Evolutionary conservation across 2,888 invertebrate genomes (phyloP).

Genomic region (Pseudococcus jackbeardsleyi): DNA sequence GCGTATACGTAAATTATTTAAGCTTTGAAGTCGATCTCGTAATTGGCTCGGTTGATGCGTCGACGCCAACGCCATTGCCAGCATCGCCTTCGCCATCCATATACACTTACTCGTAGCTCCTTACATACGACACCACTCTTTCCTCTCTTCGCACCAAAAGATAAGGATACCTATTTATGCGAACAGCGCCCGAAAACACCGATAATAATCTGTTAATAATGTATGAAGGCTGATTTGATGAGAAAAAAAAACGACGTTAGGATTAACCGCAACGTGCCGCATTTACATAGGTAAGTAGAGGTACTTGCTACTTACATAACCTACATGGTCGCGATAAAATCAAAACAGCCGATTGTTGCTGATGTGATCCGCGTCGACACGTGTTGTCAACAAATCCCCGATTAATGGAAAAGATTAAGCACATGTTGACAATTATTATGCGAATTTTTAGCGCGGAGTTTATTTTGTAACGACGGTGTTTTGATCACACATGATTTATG

Average conservation of each 20-base stretch:
- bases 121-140: too few relatives aligned
- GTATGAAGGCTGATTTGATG: not conserved
- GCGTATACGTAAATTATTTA: constrained; percentile 31
- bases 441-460: not conserved
- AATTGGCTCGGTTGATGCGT: not conserved
- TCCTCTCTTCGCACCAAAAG: not conserved
- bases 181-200: not conserved
- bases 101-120: too few relatives aligned
- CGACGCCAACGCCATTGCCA: not conserved
- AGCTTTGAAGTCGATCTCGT: constrained; percentile 36
- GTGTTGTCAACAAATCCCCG: constrained; percentile 39
- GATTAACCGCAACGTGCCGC: constrained; percentile 48
- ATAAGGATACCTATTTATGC: not conserved
- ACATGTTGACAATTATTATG: not conserved
- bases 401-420: constrained; percentile 44
- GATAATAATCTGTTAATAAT: constrained; percentile 24
- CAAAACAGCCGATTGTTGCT: not conserved
- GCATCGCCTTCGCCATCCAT: not conserved
- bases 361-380: constrained; percentile 1
- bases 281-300: constrained; percentile 20
- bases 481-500: constrained; percentile 35
- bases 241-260: not conserved
- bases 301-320: not conserved
- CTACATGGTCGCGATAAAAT: not conserved
- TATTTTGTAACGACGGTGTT: not conserved